Evolutionary conservation across 2,888 invertebrate genomes (phyloP).

Genomic region (Nomada fucata): DNA sequence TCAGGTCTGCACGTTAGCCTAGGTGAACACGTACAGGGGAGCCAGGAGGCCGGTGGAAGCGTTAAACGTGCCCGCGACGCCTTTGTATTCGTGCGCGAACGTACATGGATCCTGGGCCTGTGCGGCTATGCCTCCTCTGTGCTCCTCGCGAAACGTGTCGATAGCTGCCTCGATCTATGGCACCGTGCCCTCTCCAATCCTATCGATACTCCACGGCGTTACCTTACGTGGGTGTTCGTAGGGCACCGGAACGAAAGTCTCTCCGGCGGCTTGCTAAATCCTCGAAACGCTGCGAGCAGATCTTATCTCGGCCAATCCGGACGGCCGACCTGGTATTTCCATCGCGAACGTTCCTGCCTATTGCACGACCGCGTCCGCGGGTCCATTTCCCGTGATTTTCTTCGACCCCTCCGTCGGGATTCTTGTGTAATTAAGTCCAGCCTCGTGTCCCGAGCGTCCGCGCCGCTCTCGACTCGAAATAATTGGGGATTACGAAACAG

Average conservation of each 20-base stretch:
- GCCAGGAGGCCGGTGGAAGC: slow-evolving; percentile 18
- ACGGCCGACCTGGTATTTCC: slow-evolving; percentile 65
- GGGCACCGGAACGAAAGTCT: slow-evolving; percentile 78
- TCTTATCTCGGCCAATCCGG: slow-evolving; percentile 67
- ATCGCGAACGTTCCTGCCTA: slow-evolving; percentile 50
- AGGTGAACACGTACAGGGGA: not conserved
- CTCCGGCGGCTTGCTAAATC: slow-evolving; percentile 74
- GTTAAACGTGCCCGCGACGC: slow-evolving; percentile 25
- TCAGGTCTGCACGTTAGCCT: slow-evolving; percentile 56
- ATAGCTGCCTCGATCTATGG: slow-evolving; percentile 63
- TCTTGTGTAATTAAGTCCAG: not conserved
- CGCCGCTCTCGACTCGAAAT: too few species aligned
- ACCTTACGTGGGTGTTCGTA: slow-evolving; percentile 71
- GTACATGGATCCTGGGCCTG: slow-evolving; percentile 5
- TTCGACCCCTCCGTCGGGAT: slow-evolving; percentile 4
- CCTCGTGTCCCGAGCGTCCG: too few species aligned
- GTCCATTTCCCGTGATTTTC: slow-evolving; percentile 49
- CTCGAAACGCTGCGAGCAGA: slow-evolving; percentile 74
- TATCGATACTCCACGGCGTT: slow-evolving; percentile 62
- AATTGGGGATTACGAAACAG: too few species aligned
- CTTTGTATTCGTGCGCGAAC: not conserved
- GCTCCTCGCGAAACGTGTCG: slow-evolving; percentile 69
- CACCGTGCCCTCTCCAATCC: slow-evolving; percentile 55
- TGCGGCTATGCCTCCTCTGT: slow-evolving; percentile 30
- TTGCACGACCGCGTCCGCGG: slow-evolving; percentile 42